Evolutionary conservation across 2,113 vertebrate genomes (phyloP).

Genomic region (Arizona elegans): DNA sequence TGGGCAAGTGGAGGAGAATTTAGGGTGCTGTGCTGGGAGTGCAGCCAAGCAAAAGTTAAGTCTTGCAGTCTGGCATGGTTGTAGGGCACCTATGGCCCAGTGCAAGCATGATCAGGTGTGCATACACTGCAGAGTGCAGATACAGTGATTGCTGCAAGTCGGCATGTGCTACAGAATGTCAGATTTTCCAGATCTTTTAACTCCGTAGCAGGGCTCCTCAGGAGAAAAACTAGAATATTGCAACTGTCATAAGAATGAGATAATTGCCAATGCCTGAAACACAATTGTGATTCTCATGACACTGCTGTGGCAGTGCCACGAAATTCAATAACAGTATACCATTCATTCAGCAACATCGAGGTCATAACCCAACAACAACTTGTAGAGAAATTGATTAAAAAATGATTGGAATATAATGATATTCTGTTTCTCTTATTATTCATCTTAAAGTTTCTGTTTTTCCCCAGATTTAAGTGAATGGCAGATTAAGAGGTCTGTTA

Average conservation of each 20-base stretch:
- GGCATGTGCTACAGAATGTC: neutral
- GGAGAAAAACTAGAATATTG: neutral
- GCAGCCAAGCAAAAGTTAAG: neutral
- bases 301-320: neutral
- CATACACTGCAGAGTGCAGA: neutral
- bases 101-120: neutral
- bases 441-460: neutral
- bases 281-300: neutral
- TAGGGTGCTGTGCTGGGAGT: neutral
- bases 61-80: neutral
- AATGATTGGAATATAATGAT: neutral
- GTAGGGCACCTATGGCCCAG: neutral
- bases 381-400: neutral
- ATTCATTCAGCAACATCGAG: neutral
- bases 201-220: neutral
- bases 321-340: neutral
- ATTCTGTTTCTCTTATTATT: neutral
- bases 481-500: slow-evolving; percentile 76
- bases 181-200: neutral
- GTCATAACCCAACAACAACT: neutral
- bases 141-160: neutral
- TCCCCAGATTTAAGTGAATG: slow-evolving; percentile 85
- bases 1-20: neutral
- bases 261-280: neutral
- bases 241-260: neutral